Percentiles rank a stretch among this genome's conserved stretches.
Conservation (phyloP, 2,113 vertebrate species). For the Siniperca chuatsi region DNA sequence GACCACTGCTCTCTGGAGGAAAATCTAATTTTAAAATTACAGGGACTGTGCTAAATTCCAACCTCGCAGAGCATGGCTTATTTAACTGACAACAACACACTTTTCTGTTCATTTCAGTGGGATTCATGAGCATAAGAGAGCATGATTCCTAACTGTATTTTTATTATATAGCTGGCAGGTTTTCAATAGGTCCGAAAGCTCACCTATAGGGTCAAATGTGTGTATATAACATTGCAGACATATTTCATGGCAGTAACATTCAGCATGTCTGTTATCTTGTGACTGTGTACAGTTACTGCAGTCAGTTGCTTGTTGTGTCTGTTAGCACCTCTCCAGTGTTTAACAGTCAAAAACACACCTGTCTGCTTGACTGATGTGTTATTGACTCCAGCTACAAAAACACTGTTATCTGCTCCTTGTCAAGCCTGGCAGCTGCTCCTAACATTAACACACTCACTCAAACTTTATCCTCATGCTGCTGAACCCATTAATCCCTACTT, state of each 20-base stretch:
- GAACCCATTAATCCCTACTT: slow-evolving; percentile 16
- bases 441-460: neutral
- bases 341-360: slow-evolving; percentile 1
- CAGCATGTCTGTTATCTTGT: neutral
- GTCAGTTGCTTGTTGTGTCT: neutral
- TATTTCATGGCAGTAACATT: neutral
- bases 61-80: neutral
- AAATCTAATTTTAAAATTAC: neutral
- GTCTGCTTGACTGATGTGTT: slow-evolving; percentile 47
- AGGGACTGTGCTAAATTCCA: neutral
- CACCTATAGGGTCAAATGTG: neutral
- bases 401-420: slow-evolving; percentile 31
- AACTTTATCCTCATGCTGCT: neutral
- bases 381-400: slow-evolving; percentile 36
- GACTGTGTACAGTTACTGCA: neutral
- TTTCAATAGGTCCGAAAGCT: neutral
- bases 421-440: slow-evolving; percentile 18
- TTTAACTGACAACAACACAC: neutral
- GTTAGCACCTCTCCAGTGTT: neutral
- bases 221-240: neutral
- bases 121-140: neutral
- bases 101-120: neutral
- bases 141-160: neutral
- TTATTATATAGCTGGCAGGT: neutral
- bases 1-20: neutral